These are phyloP conservation scores for Drosophila tropicalis DNA, from an alignment of 1,140 invertebrate genomes.

Conservation along the genomic window DNA sequence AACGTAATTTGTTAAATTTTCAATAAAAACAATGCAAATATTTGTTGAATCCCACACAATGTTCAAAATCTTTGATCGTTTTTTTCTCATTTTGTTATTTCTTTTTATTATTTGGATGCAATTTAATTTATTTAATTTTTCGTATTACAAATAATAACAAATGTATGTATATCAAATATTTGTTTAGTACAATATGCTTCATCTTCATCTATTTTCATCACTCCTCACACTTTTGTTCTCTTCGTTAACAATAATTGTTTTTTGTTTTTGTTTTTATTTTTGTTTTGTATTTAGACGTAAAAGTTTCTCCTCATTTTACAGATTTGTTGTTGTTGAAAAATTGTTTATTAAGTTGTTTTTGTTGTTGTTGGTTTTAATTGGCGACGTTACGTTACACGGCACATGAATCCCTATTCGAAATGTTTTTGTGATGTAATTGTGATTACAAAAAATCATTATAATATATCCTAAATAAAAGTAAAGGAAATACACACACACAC, in stretches of 20 bases:
- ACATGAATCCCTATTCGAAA: conserved; percentile 46
- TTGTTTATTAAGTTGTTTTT: conserved; percentile 42
- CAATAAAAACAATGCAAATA: background rate
- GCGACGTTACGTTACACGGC: conserved; percentile 76
- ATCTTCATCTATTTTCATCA: conserved; percentile 48
- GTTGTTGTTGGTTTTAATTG: conserved; percentile 53
- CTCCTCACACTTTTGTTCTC: conserved; percentile 62
- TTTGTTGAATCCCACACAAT: background rate
- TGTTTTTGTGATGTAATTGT: conserved; percentile 54
- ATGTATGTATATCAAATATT: conserved; percentile 81
- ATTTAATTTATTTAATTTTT: conserved; percentile 75
- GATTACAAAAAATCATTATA: conserved; percentile 42
- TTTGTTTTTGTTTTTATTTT: conserved; percentile 45
- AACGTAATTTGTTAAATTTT: background rate
- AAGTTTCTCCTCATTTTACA: conserved; percentile 56
- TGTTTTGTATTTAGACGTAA: conserved; percentile 73
- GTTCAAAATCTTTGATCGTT: background rate
- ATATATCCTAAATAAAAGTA: conserved; percentile 40
- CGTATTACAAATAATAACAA: conserved; percentile 81
- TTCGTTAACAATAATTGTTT: conserved; percentile 77
- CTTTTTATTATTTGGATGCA: conserved; percentile 80
- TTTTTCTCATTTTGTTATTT: conserved; percentile 63
- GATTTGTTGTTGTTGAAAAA: conserved; percentile 30
- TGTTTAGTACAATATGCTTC: conserved; percentile 76
- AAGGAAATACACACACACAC: conserved; percentile 77